Percentiles rank a stretch among this genome's conserved stretches.
Evolutionary conservation across 1,140 invertebrate genomes (phyloP).

Genomic region (Pissodes strobi): DNA sequence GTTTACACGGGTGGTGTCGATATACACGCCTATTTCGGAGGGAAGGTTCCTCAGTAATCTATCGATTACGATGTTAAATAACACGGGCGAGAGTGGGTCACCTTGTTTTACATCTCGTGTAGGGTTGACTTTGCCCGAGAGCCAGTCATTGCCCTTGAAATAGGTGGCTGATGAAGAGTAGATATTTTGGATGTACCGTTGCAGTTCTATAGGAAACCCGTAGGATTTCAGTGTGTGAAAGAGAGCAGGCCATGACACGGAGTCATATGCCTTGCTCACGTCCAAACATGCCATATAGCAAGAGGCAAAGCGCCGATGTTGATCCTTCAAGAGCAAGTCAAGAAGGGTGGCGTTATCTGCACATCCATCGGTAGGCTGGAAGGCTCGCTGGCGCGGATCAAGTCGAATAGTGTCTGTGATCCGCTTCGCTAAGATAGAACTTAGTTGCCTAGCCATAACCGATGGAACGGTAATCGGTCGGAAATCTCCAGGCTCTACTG

Average conservation of each 20-base stretch:
- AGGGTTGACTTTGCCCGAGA: constrained; percentile 38
- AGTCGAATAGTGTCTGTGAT: too few relatives aligned
- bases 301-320: too few relatives aligned
- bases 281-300: too few relatives aligned
- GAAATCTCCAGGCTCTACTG: constrained; percentile 23
- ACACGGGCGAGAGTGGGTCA: constrained; percentile 57
- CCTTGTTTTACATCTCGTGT: constrained; percentile 59
- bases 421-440: too few relatives aligned
- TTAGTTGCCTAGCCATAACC: too few relatives aligned
- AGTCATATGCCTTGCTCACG: constrained; percentile 53
- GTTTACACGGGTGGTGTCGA: background rate
- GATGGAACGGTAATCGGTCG: constrained; percentile 44
- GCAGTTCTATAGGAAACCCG: background rate
- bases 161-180: constrained; percentile 40
- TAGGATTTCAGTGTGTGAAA: constrained; percentile 28
- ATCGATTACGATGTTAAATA: constrained; percentile 60
- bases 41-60: constrained; percentile 45
- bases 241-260: constrained; percentile 51
- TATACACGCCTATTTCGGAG: too few relatives aligned
- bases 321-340: too few relatives aligned
- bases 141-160: constrained; percentile 21
- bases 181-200: constrained; percentile 38
- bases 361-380: too few relatives aligned
- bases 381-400: too few relatives aligned
- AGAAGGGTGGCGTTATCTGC: too few relatives aligned